Conservation (phyloP, 2,888 invertebrate genomes). For the Cabera pusaria region DNA sequence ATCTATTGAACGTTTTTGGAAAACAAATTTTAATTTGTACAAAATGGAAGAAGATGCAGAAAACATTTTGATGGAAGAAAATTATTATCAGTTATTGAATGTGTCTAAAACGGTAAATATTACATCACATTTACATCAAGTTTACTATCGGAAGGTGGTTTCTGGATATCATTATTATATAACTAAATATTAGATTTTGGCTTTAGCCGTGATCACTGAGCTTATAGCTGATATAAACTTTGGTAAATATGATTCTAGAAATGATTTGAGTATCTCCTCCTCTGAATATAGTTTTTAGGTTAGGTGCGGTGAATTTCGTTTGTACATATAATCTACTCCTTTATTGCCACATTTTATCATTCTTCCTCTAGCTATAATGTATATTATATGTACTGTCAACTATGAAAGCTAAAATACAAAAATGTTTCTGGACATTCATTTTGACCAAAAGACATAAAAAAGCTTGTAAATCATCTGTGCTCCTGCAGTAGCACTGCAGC, state of each 20-base stretch:
- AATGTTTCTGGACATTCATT: too few relatives aligned
- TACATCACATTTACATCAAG: constrained; percentile 49
- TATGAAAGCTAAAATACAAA: background rate
- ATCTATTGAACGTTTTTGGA: constrained; percentile 35
- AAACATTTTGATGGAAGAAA: constrained; percentile 88
- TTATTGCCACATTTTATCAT: too few relatives aligned
- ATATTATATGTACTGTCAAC: too few relatives aligned
- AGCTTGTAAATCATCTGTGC: too few relatives aligned
- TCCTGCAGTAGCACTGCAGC: too few relatives aligned
- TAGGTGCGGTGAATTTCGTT: constrained; percentile 32
- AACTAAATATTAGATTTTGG: constrained; percentile 32
- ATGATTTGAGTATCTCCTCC: too few relatives aligned
- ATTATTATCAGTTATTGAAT: constrained; percentile 95
- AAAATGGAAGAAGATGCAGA: constrained; percentile 88
- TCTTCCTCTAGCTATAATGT: too few relatives aligned
- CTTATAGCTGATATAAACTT: too few relatives aligned
- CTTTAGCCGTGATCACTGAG: too few relatives aligned
- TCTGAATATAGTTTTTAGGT: constrained; percentile 39
- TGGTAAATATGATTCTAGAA: too few relatives aligned
- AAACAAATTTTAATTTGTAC: constrained; percentile 29
- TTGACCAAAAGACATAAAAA: too few relatives aligned
- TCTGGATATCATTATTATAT: constrained; percentile 45
- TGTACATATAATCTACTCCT: too few relatives aligned
- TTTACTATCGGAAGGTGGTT: constrained; percentile 44
- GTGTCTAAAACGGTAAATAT: constrained; percentile 90